Conservation (phyloP, 2,797 vertebrate genomes). For the Microtus obscurus region DNA sequence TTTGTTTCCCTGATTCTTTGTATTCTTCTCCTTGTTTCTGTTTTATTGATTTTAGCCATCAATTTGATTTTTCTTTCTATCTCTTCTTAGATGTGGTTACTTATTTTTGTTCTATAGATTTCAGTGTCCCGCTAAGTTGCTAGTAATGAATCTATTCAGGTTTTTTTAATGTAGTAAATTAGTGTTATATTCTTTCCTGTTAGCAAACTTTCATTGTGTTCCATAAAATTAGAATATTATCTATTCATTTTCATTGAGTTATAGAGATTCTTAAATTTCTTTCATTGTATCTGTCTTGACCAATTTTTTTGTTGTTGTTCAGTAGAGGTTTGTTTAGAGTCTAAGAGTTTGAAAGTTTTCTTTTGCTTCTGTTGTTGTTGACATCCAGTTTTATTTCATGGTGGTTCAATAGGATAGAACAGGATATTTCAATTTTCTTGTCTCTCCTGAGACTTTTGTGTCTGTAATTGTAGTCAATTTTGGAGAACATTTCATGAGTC, state of each 20-base stretch:
- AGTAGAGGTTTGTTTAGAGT: not conserved
- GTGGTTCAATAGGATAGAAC: not conserved
- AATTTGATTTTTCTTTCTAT: not conserved
- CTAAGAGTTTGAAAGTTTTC: not conserved
- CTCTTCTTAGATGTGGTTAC: not conserved
- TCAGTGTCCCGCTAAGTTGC: not conserved
- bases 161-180: not conserved
- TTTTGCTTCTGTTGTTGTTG: not conserved
- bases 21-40: not conserved
- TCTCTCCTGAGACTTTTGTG: not conserved
- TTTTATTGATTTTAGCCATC: not conserved
- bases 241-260: not conserved
- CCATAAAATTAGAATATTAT: not conserved
- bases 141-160: not conserved
- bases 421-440: not conserved
- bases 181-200: not conserved
- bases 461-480: too few species aligned
- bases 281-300: not conserved
- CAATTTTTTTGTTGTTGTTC: not conserved
- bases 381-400: not conserved
- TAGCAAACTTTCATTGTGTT: not conserved
- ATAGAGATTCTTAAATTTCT: not conserved
- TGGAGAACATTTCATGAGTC: not conserved
- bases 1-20: not conserved
- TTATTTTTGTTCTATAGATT: not conserved